Base-by-base conservation (phyloP, 2,888 invertebrate species). In the Amphipyra tragopoginis region DNA sequence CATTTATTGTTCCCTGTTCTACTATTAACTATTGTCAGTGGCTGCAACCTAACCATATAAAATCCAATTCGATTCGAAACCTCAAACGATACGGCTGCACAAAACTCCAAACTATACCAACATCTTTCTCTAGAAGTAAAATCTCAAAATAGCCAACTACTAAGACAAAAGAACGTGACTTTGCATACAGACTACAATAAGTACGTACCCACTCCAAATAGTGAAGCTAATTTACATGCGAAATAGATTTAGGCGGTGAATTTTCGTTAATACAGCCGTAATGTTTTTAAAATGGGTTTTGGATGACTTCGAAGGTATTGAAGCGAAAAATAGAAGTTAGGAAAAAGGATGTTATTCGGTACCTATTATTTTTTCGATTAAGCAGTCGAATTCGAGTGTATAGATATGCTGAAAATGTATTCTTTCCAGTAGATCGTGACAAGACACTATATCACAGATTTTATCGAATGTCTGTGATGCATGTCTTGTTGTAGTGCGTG, bases 131-230 rank as follows among this genome's bases (percentile, higher is more conserved):
- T 7, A 45, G 21, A 39, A 45, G 10, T 34, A 26, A n/a, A 39
- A 36, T 49, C 13, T 43, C 15, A 8, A 4, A 49, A 40, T 51
- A 9, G 38, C 42, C 29, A 15, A 7, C 13, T 39, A 3, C 11
- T 44, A 29, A 68, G 34, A 49, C 42, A 61, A 47, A 39, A 56
- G 43, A 40, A 51, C 70, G 70, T 68, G 70, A 56, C 63, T 14
- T 33, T 38, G 69, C 69, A 62, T 57, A 71, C 63, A 57, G 62
- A 71, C 33, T 62, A 57, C 62, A 40, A 45, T 15, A 29, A 29
- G 29, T 29, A 29, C 2, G 4, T 13, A 7, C 1, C 38, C 58
- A 47, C 49, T 58, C 38, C 38, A 52, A 59, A 55, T 45, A 61
- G 55, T 45, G 14, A 33, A 11, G 7, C 10, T 40, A 11, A 57